phyloP scores from a whole-genome alignment of 2,797 vertebrate species.

The Centroberyx gerrardi region DNA sequence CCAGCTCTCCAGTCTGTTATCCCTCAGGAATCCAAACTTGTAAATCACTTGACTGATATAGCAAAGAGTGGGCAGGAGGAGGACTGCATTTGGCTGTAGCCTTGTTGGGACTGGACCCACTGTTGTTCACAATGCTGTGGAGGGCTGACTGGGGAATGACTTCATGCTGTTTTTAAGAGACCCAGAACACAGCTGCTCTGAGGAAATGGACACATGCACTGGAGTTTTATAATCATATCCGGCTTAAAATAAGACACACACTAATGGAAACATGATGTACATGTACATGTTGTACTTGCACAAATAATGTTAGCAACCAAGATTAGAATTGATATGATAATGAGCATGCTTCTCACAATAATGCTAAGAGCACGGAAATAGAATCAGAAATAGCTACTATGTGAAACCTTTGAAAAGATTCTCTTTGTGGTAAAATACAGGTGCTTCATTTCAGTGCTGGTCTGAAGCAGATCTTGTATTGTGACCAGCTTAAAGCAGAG shows the following conservation, averaged over 20 bases:
- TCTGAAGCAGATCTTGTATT: slow-evolving; percentile 76
- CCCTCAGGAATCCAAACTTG: slow-evolving; percentile 61
- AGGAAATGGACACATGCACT: slow-evolving; percentile 73
- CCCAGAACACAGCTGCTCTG: slow-evolving; percentile 87
- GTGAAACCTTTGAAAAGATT: slow-evolving; percentile 45
- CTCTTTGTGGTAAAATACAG: slow-evolving; percentile 70
- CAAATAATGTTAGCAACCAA: slow-evolving; percentile 65
- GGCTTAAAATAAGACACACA: slow-evolving; percentile 57
- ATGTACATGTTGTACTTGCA: slow-evolving; percentile 74
- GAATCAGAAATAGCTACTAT: slow-evolving; percentile 65
- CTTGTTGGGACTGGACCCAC: slow-evolving; percentile 80
- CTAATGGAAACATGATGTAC: slow-evolving; percentile 55
- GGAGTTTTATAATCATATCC: slow-evolving; percentile 57
- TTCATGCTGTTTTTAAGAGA: slow-evolving; percentile 90
- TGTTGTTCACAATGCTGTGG: slow-evolving; percentile 86
- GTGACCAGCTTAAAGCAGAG: slow-evolving; percentile 68
- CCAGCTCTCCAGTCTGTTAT: slow-evolving; percentile 62
- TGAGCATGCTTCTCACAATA: slow-evolving; percentile 63
- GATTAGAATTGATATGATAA: slow-evolving; percentile 75
- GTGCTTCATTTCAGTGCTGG: slow-evolving; percentile 73
- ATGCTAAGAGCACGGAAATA: slow-evolving; percentile 65
- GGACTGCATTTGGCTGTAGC: slow-evolving; percentile 83
- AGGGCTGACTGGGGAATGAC: slow-evolving; percentile 88
- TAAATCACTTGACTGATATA: slow-evolving; percentile 79
- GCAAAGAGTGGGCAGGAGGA: slow-evolving; percentile 63